Evolutionary conservation across 1,140 invertebrate genomes (phyloP), one percentile per base, ranked within the genome.

Genomic region (Sogatella furcifera): DNA sequence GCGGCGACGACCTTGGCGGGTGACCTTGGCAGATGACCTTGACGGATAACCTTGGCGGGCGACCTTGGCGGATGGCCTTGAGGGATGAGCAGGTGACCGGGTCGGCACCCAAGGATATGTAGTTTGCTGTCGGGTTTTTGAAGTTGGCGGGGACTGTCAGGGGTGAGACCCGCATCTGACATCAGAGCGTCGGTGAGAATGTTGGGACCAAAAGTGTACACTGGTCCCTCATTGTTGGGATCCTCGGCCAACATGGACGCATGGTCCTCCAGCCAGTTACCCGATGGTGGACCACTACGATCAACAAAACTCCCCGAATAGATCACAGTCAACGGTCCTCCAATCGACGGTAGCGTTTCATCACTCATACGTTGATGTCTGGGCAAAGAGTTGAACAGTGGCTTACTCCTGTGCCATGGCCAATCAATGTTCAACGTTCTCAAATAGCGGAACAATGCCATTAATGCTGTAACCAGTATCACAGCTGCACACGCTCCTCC

Each of bases 221-320:
- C 61, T 22, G 61, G 21, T 31, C 62, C 62, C 21, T 69, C 65
- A 38, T 63, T 42, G 14, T 31, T 42, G 1, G 59, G 59, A 11
- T 65, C 59, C 11, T 55, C 21, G 22, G 52, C 55, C 41, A 57
- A 58, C 31, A 31, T 31, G 41, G 34, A 53, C 34, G 65, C 64
- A 24, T 64, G 61, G 22, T 69, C 66, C 31, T 69, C 68, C 21
- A 69, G 49, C 68, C 68, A 69, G 24, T 64, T 66, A 1, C 66
- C 66, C 14, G 66, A 67, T 11, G 64, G 60, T 0, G 63, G 63
- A 9, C 61, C 63, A 22, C 62, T 68, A 42, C 67, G 57, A 19
- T 68, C 68, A 17, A 66, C 65, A 52, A 71, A 71, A 22, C 61
- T 61, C 38, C 69, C 69, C 3, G 69, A 70, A 52, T 70, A 71